Percentiles rank a stretch among this genome's conserved stretches.
phyloP scores from a whole-genome alignment of 2,113 vertebrate species.

The Furnarius figulus region DNA sequence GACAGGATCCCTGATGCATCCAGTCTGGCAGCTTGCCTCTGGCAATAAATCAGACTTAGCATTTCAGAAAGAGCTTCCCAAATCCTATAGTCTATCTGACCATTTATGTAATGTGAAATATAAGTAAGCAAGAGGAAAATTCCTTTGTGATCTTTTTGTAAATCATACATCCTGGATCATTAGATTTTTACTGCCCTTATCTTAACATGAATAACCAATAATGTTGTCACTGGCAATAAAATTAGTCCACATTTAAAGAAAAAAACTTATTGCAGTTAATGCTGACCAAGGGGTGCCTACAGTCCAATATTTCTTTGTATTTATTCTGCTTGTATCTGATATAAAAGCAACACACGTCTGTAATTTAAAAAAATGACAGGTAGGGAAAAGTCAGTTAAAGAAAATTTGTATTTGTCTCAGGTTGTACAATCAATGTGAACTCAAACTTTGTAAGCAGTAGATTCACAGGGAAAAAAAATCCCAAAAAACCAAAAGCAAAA shows the following conservation, averaged over 20 bases:
- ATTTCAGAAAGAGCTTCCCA: conserved; percentile 18
- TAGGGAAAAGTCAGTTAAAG: neutral
- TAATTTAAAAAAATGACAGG: neutral
- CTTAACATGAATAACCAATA: neutral
- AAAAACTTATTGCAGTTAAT: neutral
- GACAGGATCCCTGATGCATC: conserved; percentile 9
- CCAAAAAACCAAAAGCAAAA: neutral
- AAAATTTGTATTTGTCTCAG: neutral
- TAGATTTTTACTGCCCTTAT: neutral
- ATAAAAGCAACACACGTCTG: neutral
- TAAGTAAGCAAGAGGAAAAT: neutral
- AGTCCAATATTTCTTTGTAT: neutral
- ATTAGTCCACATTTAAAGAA: neutral
- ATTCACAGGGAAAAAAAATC: neutral
- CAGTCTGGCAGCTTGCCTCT: conserved; percentile 32
- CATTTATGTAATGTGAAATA: neutral
- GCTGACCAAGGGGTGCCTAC: neutral
- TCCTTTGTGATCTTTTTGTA: neutral
- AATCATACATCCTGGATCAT: neutral
- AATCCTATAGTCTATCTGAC: neutral
- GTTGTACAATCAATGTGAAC: neutral
- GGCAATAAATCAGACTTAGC: neutral
- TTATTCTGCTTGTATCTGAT: neutral
- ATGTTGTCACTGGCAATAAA: neutral
- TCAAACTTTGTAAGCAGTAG: neutral